Base-by-base conservation (phyloP, 2,888 invertebrate species). In the Phytoseiulus persimilis region DNA sequence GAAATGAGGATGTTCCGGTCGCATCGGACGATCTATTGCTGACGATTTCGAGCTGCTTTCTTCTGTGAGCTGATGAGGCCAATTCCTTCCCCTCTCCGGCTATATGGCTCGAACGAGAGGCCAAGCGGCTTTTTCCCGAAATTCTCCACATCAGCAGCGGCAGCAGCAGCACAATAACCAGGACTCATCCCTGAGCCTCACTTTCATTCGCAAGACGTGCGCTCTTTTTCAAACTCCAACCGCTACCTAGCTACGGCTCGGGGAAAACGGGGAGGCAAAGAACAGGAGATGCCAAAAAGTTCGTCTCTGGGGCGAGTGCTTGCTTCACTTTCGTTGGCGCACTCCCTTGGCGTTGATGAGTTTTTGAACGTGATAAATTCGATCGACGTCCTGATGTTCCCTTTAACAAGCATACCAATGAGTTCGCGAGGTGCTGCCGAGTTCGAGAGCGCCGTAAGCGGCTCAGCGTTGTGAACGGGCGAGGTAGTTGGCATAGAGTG, bases 1-100 rank as follows among this genome's bases (percentile, higher is more conserved):
- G 65, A 65, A 65, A 65, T 65, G 65, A 65, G 65, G 65, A 65
- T 65, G 65, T 65, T 65, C 65, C 65, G 65, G 65, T 65, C 65
- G 65, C 11, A 65, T 65, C 65, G 65, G 65, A 65, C 65, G 18
- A 65, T 65, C 65, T 28, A 65, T 65, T 6, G 65, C 65, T 3
- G 65, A 18, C 65, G 65, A 65, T 65, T 65, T 65, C 65, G 65
- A 65, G 65, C 65, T 65, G 65, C 65, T 65, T 65, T 65, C 65
- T 65, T 65, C 65, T 65, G 23, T 14, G 65, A 65, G 65, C 18
- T 65, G 65, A 65, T 65, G 65, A 65, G 65, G 65, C 65, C 65
- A 18, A 65, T 65, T 65, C 65, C 28, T 18, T 65, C 18, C 65
- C 65, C 65, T 65, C 65, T 2, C 14, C 18, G 11, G 65, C 65